Evolutionary conservation across 2,113 vertebrate species (phyloP), one percentile per base, ranked within the genome.

Genomic region (Hyla sarda): DNA sequence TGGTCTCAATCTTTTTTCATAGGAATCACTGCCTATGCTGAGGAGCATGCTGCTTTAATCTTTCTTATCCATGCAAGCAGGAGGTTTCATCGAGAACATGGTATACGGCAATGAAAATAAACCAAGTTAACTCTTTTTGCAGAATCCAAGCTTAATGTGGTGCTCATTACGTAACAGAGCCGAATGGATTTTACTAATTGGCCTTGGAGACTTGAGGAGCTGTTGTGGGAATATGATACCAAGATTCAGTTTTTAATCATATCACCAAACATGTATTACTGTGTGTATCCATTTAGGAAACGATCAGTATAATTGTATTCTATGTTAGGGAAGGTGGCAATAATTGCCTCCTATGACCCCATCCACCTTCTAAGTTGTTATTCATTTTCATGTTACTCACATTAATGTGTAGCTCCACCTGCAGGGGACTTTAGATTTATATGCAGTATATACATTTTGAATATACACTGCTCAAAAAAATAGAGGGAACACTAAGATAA

Each of bases 11-110:
- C 30, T 34, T 79, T 52, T 25, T 62, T 28, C 23, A 81, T 62
- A 28, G 34, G 32, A 32, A 41, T 60, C 23, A 45, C 54, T 80
- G 77, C 32, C 30, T 25, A 25, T 60, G 34, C 54, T 8, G 5
- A 21, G 77, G 56, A 80, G 13, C 23, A 45, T 62, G 30, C 21
- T 25, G 77, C 54, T 80, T 80, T 80, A 56, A 45, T 65, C 78
- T 62, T 25, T 28, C 58, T 60, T n/a, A 65, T 81, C 78, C 65
- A 12, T 65, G 41, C 34, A 62, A 80, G 77, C 78, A 81, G 78
- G 78, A 25, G 78, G 78, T 81, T 56, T 81, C 78, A 65, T 81
- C 58, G 62, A 56, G 78, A 81, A 62, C 78, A 81, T 12, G 78
- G 13, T 30, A 81, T 28, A 81, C 23, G 25, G 58, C 23, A 60